These are phyloP conservation scores for Acanthacorydalis orientalis DNA, from an alignment of 2,888 invertebrate genomes.

Conservation along the genomic window DNA sequence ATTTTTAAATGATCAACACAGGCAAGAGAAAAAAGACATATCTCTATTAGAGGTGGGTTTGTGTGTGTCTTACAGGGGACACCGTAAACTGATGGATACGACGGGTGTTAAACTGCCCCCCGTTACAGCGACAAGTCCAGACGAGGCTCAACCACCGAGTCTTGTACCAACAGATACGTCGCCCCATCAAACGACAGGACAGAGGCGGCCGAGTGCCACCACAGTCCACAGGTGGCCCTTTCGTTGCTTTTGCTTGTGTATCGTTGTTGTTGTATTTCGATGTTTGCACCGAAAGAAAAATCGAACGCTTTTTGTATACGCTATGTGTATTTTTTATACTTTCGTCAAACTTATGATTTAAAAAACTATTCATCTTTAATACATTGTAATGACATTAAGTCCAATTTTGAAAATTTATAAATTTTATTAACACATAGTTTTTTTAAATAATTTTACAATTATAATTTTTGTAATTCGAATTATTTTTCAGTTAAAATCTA, in stretches of 20 bases:
- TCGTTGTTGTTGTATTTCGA: background rate
- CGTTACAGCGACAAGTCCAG: slow-evolving; percentile 33
- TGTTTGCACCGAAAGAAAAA: background rate
- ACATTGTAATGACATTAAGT: too few species aligned
- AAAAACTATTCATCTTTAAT: too few species aligned
- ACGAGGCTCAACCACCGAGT: slow-evolving; percentile 28
- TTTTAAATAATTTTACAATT: too few species aligned
- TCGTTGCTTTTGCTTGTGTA: slow-evolving; percentile 5
- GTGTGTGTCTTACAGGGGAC: background rate
- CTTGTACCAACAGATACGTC: slow-evolving; percentile 18
- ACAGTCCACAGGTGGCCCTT: slow-evolving; percentile 26
- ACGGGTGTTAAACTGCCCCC: slow-evolving; percentile 35
- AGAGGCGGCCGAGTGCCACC: slow-evolving; percentile 35
- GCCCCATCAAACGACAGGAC: slow-evolving; percentile 15
- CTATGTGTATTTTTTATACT: background rate
- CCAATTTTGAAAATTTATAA: too few species aligned
- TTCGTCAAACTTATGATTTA: too few species aligned
- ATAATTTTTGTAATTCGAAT: too few species aligned
- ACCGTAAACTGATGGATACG: slow-evolving; percentile 1
- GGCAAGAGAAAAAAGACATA: too few species aligned
- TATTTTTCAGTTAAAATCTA: too few species aligned
- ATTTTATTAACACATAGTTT: too few species aligned
- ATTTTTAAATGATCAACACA: too few species aligned
- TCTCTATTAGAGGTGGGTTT: too few species aligned
- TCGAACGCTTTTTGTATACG: background rate